Evolutionary conservation across 2,797 vertebrate genomes (phyloP).

Genomic region (Linurgus olivaceus): DNA sequence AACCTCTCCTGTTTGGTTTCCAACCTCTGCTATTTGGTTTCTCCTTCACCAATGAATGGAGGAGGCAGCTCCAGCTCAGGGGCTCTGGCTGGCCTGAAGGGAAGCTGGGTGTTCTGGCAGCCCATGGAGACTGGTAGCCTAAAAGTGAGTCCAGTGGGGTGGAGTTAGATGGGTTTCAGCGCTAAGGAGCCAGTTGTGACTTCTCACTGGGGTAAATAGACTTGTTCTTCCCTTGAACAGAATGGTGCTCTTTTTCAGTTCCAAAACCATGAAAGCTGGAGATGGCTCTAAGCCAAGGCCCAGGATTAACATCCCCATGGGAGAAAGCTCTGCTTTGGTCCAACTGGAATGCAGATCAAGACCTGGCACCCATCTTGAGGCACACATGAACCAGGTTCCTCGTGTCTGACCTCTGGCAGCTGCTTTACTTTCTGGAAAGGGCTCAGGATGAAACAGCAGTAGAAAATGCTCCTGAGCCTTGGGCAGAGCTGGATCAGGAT

Average conservation of each 20-base stretch:
- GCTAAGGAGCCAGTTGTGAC: background rate
- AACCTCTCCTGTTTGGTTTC: slow-evolving; percentile 21
- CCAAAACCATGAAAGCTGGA: background rate
- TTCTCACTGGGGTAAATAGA: background rate
- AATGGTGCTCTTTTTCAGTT: background rate
- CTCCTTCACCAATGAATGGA: background rate
- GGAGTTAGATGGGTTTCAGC: background rate
- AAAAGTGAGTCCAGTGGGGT: background rate
- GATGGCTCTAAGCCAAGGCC: slow-evolving; percentile 3
- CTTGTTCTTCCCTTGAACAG: background rate
- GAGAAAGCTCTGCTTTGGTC: background rate
- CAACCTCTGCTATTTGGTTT: background rate
- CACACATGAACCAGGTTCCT: background rate
- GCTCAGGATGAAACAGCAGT: background rate
- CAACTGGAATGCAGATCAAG: slow-evolving; percentile 9
- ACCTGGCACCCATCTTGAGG: slow-evolving; percentile 28
- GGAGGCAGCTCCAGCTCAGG: background rate
- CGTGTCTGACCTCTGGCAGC: background rate
- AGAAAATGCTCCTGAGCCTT: background rate
- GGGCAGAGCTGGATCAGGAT: background rate
- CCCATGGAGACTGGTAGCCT: background rate
- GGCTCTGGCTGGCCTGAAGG: background rate
- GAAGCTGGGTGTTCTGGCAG: background rate
- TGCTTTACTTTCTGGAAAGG: background rate
- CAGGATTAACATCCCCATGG: background rate